Evolutionary conservation across 1,140 invertebrate genomes (phyloP), one percentile per base, ranked within the genome.

Genomic region (Drosophila melanica): DNA sequence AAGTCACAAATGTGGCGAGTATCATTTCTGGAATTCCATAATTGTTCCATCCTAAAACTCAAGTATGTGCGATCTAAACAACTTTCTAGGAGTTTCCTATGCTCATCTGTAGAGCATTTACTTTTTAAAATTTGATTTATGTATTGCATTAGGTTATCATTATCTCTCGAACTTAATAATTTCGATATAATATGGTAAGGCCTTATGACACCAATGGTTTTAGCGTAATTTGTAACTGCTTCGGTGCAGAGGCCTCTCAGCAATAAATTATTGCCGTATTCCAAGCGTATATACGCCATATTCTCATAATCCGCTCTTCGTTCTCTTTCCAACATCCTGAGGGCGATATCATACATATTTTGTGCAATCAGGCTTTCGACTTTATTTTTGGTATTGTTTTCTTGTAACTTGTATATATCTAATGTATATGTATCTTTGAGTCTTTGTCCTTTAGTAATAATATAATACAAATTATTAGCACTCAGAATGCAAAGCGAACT

Each of bases 211-310:
- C 74, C 77, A 60, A 89, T 77, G 7, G 84, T 89, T 60, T 77
- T 50, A 4, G 44, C 55, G 64, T 75, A 89, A 65, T 89, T 73
- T 16, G 44, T 47, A 9, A 70, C 74, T 14, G 84, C 84, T 37
- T 55, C 59, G 14, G 30, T 23, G 3, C 59, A 44, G 11, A 71
- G 39, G 12, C 67, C 74, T 57, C 57, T 84, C 0, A 30, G 9
- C 7, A 89, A 42, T 50, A 89, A 78, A 78, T 80, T 11, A 77
- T 89, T 75, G 20, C 84, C 84, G n/a, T 72, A 75, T 27, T 75
- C 73, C 33, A 84, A 70, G 2, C 69, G 66, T 7, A 84, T 60
- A 10, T 50, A 44, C 11, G 63, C 71, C 14, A 62, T n/a, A 53
- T 75, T 71, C 5, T 60, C 10, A 18, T 41, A 41, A 20, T 35